phyloP scores from a whole-genome alignment of 2,888 invertebrate species.

The Leucophenga montana region DNA sequence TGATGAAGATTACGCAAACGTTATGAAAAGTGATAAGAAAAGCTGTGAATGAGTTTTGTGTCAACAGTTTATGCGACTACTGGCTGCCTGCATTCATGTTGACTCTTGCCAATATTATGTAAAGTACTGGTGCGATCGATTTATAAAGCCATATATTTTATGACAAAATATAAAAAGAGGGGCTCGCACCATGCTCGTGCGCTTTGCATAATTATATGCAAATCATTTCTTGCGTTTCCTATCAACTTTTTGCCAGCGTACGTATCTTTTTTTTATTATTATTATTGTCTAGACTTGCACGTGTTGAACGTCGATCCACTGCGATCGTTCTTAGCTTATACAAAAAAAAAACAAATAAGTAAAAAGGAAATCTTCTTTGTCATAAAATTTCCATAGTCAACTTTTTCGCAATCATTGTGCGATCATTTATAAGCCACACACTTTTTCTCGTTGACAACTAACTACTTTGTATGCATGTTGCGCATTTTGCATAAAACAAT shows the following conservation, averaged over 20 bases:
- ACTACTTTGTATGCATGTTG: conserved; percentile 18
- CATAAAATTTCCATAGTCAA: not conserved
- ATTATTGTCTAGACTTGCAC: conserved; percentile 1
- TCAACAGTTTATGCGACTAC: no score
- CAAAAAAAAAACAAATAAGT: not conserved
- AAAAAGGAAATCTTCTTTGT: not conserved
- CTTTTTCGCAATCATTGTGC: conserved; percentile 13
- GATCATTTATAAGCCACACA: conserved; percentile 15
- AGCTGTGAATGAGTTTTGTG: conserved; percentile 17
- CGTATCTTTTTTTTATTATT: not conserved
- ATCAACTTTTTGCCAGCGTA: not conserved
- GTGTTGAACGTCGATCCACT: not conserved
- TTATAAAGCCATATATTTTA: no score
- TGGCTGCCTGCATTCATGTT: not conserved
- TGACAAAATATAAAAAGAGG: conserved; percentile 9
- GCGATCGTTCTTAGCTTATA: not conserved
- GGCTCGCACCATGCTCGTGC: conserved; percentile 19
- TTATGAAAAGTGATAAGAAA: conserved; percentile 49
- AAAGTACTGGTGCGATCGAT: conserved; percentile 15
- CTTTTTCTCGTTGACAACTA: conserved; percentile 11
- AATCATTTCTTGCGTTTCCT: not conserved
- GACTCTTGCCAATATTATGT: conserved; percentile 9
- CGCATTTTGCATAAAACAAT: conserved; percentile 18
- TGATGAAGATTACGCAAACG: conserved; percentile 52
- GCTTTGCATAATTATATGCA: conserved; percentile 16